Evolutionary conservation across 2,888 invertebrate species (phyloP), one percentile per base, ranked within the genome.

Genomic region (Empis livida): DNA sequence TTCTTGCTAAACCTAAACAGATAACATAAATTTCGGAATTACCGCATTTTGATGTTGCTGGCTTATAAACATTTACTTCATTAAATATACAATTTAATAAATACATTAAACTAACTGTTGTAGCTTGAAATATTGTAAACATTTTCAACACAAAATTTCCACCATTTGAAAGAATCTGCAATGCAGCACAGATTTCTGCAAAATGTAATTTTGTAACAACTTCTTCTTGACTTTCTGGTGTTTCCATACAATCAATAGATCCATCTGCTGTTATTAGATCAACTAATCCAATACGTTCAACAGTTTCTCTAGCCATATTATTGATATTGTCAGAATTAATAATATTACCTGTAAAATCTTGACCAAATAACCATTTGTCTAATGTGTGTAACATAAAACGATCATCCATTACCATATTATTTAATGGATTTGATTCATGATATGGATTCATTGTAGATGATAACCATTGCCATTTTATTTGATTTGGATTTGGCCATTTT

Each of bases 1-100:
- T 57, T 8, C 53, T 53, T 10, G 56, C 46, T 27, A 64, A 44
- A 17, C 73, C 71, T 23, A 79, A 62, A 57, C 86, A 88, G 27
- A 95, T 72, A 0, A 92, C 76, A 61, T 96, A 96, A 0, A 88
- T 79, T 69, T 96, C 96, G 0, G 95, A 95, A 68, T 96, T 96
- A 9, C 95, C 95, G 60, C 86, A 83, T 61, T 91, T 89, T n/a
- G 95, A 95, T 0, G 90, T 88, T 1, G 80, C 82, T 0, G 96
- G 95, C 64, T 96, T 96, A 62, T 82, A 86, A 15, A 89, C 72
- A 54, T 78, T 73, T 0, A 95, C 80, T 61, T 79, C 71, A 30
- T 73, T 62, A 63, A 96, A 96, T 14, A 76, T 58, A 56, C 83
- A 82, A 56, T 80, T 80, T 5, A 96, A 71, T 10, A 95, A 67